Evolutionary conservation across 2,113 vertebrate species (phyloP), one percentile per base, ranked within the genome.

Genomic region (Chrysochloris asiatica): DNA sequence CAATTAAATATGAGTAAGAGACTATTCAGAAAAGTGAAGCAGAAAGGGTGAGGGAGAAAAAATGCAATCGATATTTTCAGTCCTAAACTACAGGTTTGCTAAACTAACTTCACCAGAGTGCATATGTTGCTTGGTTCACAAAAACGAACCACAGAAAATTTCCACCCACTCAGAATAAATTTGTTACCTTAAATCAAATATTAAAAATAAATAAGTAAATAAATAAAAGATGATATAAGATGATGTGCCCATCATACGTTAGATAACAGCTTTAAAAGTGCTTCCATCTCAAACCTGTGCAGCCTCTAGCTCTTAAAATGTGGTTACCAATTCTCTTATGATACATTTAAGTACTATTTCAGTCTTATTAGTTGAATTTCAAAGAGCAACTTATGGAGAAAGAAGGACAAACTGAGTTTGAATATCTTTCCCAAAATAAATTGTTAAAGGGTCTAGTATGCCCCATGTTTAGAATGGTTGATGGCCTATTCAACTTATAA

Each of bases 281-380:
- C 76, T 78, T 8, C 59, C 1, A 2, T 69, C 21, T 56, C 67
- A 96, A 93, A 69, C 50, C 75, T 79, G 50, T 33, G 52, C 86
- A 95, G 85, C 50, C 56, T 94, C 93, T 61, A 79, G 48, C 77
- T 91, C 52, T 79, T 94, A 96, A 93, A 78, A 77, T 81, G 4
- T 91, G 19, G 47, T 95, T 95, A 94, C 95, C 95, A 95, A 90
- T 92, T 61, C 38, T 73, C 82, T 61, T 95, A 38, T 87, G 38
- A 94, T 86, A 89, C 89, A 95, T 48, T 96, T 94, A 89, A 90
- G 41, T 84, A 52, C 28, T 73, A 43, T 43, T 83, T 82, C 41
- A 30, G 19, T 83, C 81, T 93, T 87, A 61, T 43, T 96, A 94
- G 93, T 78, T 96, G 84, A 94, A 95, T 82, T 80, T 61, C 96